phyloP scores from a whole-genome alignment of 2,113 vertebrate species.

The Mugil cephalus region DNA sequence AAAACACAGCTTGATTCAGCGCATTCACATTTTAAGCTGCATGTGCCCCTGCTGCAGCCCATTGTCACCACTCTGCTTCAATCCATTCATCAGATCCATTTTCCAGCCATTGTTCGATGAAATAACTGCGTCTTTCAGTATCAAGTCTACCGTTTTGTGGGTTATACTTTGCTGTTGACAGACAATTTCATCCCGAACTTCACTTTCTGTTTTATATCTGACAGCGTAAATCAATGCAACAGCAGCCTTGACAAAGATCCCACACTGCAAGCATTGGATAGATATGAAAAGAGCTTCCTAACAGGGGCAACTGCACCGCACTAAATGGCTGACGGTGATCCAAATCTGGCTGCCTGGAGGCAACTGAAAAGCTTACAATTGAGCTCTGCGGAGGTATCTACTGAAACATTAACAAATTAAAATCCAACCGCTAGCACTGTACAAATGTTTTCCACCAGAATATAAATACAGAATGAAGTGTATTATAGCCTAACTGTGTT shows the following conservation, averaged over 20 bases:
- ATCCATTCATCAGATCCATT: neutral
- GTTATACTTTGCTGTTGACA: constrained; percentile 14
- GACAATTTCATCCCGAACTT: neutral
- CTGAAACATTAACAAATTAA: constrained; percentile 8
- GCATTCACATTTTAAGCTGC: neutral
- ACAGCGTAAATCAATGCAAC: neutral
- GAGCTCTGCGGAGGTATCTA: constrained; percentile 3
- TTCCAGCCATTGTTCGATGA: neutral
- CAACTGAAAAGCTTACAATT: neutral
- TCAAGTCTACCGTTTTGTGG: neutral
- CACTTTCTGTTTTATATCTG: neutral
- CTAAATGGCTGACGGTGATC: constrained; percentile 16
- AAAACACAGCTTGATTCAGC: constrained; percentile 36
- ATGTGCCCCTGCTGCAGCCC: constrained; percentile 10
- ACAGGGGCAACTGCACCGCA: neutral
- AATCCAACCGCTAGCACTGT: neutral
- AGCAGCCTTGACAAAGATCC: neutral
- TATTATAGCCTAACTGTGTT: neutral
- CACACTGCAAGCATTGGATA: neutral
- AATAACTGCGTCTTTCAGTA: neutral
- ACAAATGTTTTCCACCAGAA: neutral
- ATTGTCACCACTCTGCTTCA: neutral
- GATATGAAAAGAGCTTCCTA: constrained; percentile 8
- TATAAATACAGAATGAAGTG: neutral
- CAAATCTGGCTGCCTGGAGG: constrained; percentile 22